These are phyloP conservation scores for Vanessa tameamea DNA, from an alignment of 1,140 invertebrate species.

Conservation along the genomic window DNA sequence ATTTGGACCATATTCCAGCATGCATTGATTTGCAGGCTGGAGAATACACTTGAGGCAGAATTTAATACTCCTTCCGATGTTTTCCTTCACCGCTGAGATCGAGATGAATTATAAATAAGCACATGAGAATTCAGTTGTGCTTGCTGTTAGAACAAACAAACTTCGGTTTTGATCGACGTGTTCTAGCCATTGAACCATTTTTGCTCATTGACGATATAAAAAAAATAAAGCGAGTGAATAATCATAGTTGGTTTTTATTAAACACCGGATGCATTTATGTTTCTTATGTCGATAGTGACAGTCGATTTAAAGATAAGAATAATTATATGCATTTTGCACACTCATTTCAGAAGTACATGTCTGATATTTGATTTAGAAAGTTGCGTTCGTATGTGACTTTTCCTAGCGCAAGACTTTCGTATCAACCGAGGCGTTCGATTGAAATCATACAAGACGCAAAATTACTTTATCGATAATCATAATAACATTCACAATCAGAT, in stretches of 20 bases:
- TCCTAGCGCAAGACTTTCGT: constrained; percentile 18
- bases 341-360: constrained; percentile 35
- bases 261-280: constrained; percentile 15
- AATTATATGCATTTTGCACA: constrained; percentile 52
- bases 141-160: too few species aligned
- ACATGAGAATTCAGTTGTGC: too few species aligned
- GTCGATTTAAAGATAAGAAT: constrained; percentile 43
- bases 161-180: too few species aligned
- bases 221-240: constrained; percentile 19
- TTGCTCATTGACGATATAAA: background rate
- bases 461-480: background rate
- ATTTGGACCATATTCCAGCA: too few species aligned
- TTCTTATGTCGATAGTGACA: constrained; percentile 32
- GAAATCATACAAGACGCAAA: background rate
- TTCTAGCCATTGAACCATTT: too few species aligned
- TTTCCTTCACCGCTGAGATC: too few species aligned
- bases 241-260: constrained; percentile 16
- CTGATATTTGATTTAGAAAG: constrained; percentile 51
- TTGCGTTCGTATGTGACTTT: constrained; percentile 32
- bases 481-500: background rate
- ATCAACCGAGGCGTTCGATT: background rate
- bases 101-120: too few species aligned
- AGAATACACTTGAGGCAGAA: too few species aligned
- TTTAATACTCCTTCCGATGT: too few species aligned
- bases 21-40: too few species aligned